Evolutionary conservation across 2,888 invertebrate species (phyloP), one percentile per base, ranked within the genome.

Genomic region (Chironomus riparius): DNA sequence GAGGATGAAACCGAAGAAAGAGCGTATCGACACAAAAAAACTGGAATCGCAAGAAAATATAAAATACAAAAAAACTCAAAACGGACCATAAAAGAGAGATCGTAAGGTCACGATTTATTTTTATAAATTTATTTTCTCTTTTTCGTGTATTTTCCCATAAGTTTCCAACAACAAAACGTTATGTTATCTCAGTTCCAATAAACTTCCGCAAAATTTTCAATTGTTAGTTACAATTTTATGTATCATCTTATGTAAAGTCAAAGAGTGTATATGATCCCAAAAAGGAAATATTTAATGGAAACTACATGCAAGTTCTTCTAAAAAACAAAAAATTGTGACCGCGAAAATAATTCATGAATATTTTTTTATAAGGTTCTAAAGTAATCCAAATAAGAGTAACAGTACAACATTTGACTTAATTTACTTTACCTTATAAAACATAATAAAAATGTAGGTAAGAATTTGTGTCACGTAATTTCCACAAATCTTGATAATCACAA

Each of bases 51-150:
- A 72, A 72, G 62, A 72, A 62, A 72, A 72, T 62, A 24, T 74
- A 47, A 68, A 74, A 28, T 18, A 69, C 12, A 69, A 38, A 56
- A 71, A 18, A 68, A 68, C 68, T 74, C 21, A 47, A 74, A 74
- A 68, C 68, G 74, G 74, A 68, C 74, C 74, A 56, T 62, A 47
- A 70, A 50, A 72, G 72, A 50, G 61, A 74, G 74, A 74, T 74
- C 74, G 68, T 68, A 74, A 28, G 74, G 74, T 74, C 74, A 74
- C 74, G 74, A 68, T 74, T 74, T 74, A 74, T 68, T 74, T 65
- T 74, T 68, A 74, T 68, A 68, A 68, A 68, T 74, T 74, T 74
- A 65, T 74, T 74, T 62, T 74, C 74, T 74, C 48, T 47, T 68
- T 61, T 22, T 68, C 61, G 28, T 50, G 38, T 38, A 47, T 68